Evolutionary conservation across 2,113 vertebrate species (phyloP).

Genomic region (Macquaria australasica): DNA sequence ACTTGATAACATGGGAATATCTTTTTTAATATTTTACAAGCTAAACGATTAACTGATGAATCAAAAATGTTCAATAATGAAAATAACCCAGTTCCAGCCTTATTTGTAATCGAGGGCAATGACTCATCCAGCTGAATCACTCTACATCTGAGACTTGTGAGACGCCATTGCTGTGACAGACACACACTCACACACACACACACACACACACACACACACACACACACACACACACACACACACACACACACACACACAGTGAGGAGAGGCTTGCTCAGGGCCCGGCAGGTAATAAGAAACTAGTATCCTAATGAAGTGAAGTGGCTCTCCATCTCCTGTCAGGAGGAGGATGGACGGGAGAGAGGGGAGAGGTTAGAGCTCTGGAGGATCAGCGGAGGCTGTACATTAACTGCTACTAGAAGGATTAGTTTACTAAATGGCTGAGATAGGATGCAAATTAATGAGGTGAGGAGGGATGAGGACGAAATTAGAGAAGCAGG

Average conservation of each 20-base stretch:
- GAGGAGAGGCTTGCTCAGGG: neutral
- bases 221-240: slow-evolving; percentile 6
- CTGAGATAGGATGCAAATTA: slow-evolving; percentile 31
- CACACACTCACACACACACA: slow-evolving; percentile 5
- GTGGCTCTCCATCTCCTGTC: slow-evolving; percentile 52
- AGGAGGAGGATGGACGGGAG: slow-evolving; percentile 42
- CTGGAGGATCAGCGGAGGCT: slow-evolving; percentile 8
- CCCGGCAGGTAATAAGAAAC: slow-evolving; percentile 55
- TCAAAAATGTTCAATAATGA: neutral
- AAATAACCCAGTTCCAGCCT: neutral
- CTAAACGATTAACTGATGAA: neutral
- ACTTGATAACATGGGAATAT: neutral
- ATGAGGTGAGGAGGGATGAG: neutral
- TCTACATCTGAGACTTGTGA: slow-evolving; percentile 2
- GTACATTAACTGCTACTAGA: slow-evolving; percentile 4
- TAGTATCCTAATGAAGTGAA: slow-evolving; percentile 58
- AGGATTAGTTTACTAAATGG: slow-evolving; percentile 39
- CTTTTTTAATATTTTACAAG: too few species aligned
- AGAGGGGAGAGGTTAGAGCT: slow-evolving; percentile 26
- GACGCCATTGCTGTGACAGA: neutral
- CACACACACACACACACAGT: slow-evolving; percentile 1
- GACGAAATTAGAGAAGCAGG: neutral
- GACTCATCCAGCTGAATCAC: neutral
- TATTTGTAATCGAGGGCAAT: neutral
- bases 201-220: slow-evolving; percentile 11